Evolutionary conservation across 2,797 vertebrate species (phyloP).

Genomic region (Limnodromus scolopaceus): DNA sequence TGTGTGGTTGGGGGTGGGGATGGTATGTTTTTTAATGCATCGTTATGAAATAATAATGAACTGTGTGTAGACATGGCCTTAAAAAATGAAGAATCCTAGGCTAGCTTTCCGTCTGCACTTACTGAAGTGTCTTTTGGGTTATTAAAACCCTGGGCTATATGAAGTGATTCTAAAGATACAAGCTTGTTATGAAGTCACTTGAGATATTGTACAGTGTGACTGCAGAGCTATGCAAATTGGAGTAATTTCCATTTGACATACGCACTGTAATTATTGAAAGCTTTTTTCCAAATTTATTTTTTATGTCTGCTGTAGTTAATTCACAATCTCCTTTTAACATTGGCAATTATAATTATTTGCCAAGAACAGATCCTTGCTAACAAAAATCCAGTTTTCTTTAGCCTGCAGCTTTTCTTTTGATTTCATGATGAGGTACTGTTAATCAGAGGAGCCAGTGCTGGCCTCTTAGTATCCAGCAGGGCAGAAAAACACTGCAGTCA

Average conservation of each 20-base stretch:
- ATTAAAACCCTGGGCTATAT: slow-evolving; percentile 11
- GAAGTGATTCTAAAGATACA: slow-evolving; percentile 29
- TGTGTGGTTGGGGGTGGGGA: not conserved
- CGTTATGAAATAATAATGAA: not conserved
- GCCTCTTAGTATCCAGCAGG: slow-evolving; percentile 38
- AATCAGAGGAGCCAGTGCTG: slow-evolving; percentile 32
- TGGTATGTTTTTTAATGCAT: not conserved
- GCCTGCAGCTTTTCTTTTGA: slow-evolving; percentile 58
- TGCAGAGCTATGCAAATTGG: slow-evolving; percentile 32
- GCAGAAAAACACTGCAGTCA: slow-evolving; percentile 30
- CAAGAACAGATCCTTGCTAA: slow-evolving; percentile 32
- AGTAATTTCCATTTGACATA: slow-evolving; percentile 60
- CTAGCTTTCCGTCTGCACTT: not conserved
- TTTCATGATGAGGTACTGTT: slow-evolving; percentile 20
- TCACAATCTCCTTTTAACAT: slow-evolving; percentile 50
- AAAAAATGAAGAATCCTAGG: not conserved
- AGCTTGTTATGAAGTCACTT: slow-evolving; percentile 2
- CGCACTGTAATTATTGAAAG: slow-evolving; percentile 35
- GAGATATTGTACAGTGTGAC: not conserved
- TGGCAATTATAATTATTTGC: slow-evolving; percentile 46
- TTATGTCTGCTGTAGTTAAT: slow-evolving; percentile 48
- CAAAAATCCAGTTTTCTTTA: slow-evolving; percentile 43
- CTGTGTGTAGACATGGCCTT: not conserved
- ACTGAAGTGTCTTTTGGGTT: not conserved
- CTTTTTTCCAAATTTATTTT: slow-evolving; percentile 36